Percentiles rank a stretch among this genome's conserved stretches.
phyloP scores from a whole-genome alignment of 1,140 invertebrate genomes.

The Doryteuthis pealeii region DNA sequence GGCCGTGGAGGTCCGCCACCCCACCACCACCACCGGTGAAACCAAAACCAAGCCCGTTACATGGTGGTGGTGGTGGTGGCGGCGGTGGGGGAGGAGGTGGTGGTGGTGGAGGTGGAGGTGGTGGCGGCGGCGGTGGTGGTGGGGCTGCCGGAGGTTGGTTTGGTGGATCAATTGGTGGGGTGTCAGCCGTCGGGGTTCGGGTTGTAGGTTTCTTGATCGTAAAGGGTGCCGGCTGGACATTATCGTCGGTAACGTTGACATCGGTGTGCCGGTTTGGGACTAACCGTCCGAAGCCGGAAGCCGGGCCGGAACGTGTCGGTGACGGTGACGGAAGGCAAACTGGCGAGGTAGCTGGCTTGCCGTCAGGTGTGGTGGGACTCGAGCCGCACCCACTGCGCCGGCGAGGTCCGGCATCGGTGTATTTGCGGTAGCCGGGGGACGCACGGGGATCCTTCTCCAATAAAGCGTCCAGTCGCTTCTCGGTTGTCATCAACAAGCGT shows the following conservation, averaged over 20 bases:
- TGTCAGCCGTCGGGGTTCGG: too few relatives aligned
- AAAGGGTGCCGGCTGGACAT: too few relatives aligned
- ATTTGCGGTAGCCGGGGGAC: slow-evolving; percentile 22
- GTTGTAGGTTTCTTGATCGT: too few relatives aligned
- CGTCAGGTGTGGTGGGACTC: slow-evolving; percentile 4
- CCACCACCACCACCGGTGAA: slow-evolving; percentile 27
- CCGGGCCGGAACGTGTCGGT: too few relatives aligned
- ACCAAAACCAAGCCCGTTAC: slow-evolving; percentile 27
- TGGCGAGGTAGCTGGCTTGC: too few relatives aligned
- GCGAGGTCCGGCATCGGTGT: slow-evolving; percentile 53
- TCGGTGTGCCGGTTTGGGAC: too few relatives aligned
- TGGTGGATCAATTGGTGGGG: too few relatives aligned
- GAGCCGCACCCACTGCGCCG: slow-evolving; percentile 37
- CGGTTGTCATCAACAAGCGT: slow-evolving; percentile 50
- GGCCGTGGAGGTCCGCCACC: slow-evolving; percentile 27
- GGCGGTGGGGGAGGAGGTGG: slow-evolving; percentile 34
- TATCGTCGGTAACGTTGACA: too few relatives aligned
- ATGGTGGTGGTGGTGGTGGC: slow-evolving; percentile 60
- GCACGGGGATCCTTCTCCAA: slow-evolving; percentile 21
- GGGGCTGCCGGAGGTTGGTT: background rate
- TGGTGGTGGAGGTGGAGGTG: slow-evolving; percentile 17
- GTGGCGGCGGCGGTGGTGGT: slow-evolving; percentile 24
- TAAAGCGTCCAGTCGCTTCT: slow-evolving; percentile 41
- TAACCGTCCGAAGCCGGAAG: too few relatives aligned
- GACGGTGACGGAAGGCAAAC: too few relatives aligned